Evolutionary conservation across 1,140 invertebrate species (phyloP), one percentile per base, ranked within the genome.

Genomic region (Drosophila cardini): DNA sequence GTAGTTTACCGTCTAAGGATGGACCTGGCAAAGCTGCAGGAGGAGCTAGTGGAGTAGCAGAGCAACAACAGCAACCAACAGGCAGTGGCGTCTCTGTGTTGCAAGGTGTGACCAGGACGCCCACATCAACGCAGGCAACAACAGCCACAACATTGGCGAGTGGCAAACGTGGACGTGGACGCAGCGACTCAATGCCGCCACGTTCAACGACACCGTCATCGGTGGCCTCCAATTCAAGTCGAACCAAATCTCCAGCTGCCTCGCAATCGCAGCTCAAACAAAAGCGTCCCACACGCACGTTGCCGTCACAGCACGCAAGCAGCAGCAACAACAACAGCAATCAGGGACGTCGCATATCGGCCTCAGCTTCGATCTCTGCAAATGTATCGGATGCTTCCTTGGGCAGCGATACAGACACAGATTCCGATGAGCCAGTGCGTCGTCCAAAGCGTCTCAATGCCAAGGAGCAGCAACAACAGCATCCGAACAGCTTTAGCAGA

Each of bases 191-290:
- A 2, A 93, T 93, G 63, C 93, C 93, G 2, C 93, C 93, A 9
- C 93, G 95, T 36, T 95, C 94, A 1, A 94, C 93, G 30, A 96
- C 94, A 46, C 95, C 94, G 40, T 94, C 93, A 15, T 94, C 93
- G 70, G 93, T 93, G 67, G 95, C 93, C 62, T 95, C 93, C 65
- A 94, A 93, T 11, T 94, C 93, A 77, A 94, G 93, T 61, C 94
- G 94, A 76, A 95, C 93, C 57, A 96, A 96, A 87, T 95, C 95
- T 85, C 94, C 94, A 9, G 94, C 93, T 1, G 77, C 89, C 1
- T 82, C 90, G 5, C 94, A 93, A 11, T 61, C 77, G 16, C 94
- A 93, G 15, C 93, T 93, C 1, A 93, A 93, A 2, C 74, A 74
- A 11, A 93, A 91, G 32, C 40, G 94, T 87, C 71, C 92, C 56